These are phyloP conservation scores for Ramphastos sulfuratus DNA, from an alignment of 2,113 vertebrate species.

Conservation along the genomic window DNA sequence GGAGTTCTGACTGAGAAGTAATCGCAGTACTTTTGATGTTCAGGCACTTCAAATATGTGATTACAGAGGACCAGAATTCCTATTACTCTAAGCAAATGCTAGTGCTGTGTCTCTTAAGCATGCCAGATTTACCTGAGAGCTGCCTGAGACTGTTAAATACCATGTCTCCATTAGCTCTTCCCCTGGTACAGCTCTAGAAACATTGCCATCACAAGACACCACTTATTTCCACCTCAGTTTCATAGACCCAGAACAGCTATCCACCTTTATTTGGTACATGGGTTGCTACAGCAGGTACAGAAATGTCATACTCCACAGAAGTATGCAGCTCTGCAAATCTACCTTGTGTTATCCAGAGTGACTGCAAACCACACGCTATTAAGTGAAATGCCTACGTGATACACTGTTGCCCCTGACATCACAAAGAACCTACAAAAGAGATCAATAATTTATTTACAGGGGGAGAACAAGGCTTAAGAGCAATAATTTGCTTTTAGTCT, in stretches of 20 bases:
- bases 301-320: neutral
- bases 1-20: neutral
- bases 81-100: neutral
- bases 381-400: neutral
- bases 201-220: neutral
- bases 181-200: neutral
- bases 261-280: rapidly evolving
- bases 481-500: neutral
- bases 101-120: neutral
- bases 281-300: neutral
- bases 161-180: neutral
- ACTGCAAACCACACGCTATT: neutral
- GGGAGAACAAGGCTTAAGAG: neutral
- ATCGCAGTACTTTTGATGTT: neutral
- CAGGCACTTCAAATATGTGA: neutral
- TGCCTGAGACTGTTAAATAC: neutral
- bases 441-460: neutral
- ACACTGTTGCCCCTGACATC: neutral
- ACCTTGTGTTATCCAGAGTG: neutral
- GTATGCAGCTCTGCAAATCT: neutral
- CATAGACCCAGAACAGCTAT: neutral
- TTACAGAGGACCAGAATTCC: neutral
- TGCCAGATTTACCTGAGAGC: neutral
- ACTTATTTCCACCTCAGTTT: neutral
- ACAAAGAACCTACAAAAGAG: neutral